Evolutionary conservation across 2,797 vertebrate species (phyloP), one percentile per base, ranked within the genome.

Genomic region (Gambelia wislizenii): DNA sequence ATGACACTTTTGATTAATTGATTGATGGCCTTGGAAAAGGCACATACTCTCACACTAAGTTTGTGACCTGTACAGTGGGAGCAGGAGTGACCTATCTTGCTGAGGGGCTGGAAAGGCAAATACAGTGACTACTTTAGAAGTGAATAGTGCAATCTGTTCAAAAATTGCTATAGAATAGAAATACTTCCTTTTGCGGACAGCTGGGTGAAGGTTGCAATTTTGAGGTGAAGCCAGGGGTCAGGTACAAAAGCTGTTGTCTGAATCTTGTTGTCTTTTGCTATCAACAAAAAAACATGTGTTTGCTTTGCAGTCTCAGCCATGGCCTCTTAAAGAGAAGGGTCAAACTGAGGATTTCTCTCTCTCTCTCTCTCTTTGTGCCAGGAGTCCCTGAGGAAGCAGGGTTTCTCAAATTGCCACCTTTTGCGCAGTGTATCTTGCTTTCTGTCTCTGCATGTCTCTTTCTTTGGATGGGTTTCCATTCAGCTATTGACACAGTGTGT

Each of bases 401-500:
- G 52, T 75, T 49, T 52, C 25, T 30, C n/a, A 39, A 10, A 42
- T 59, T n/a, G 47, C 42, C 8, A 22, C 56, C 22, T 76, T 72
- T 44, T 81, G 33, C 77, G 75, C 8, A 74, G 1, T 6, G 2
- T 86, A 18, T 80, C n/a, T 78, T 44, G 54, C 36, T 42, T 33
- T 67, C 33, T 77, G 36, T 44, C 6, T 67, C 10, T 64, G 33
- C 33, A 2, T 78, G 42, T 25, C 25, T 67, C 42, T 64, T 10
- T 42, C 6, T 54, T 5, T 64, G 42, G n/a, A 20, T 78, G 56
- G n/a, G 39, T 88, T 52, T 67, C 79, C 56, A 83, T 81, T 75
- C 84, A 85, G 72, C 47, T 80, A 39, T 86, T n/a, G 84, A 69
- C 72, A 74, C 77, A n/a, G 56, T 75, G 30, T 20, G 18, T 30